A percentile compares a stretch with the other conserved stretches of the same genome.
phyloP scores from a whole-genome alignment of 2,888 invertebrate genomes.

The Heliconius cydno region DNA sequence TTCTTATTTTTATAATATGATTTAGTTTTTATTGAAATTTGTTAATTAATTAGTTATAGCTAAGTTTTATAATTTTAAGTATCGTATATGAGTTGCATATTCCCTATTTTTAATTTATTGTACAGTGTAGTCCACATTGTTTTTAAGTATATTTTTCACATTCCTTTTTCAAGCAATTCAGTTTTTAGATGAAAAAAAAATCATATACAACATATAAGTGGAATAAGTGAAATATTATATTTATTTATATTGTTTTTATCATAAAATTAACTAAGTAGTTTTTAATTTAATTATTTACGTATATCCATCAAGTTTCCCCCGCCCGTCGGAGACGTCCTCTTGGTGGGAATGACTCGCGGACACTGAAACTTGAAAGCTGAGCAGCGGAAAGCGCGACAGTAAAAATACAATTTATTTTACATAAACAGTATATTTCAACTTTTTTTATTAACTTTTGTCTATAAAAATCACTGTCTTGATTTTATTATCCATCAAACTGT shows the following conservation, averaged over 20 bases:
- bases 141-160: not conserved
- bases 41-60: not conserved
- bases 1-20: not conserved
- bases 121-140: not conserved
- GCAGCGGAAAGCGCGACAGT: not conserved
- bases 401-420: not conserved
- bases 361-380: slow-evolving; percentile 6
- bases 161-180: not conserved
- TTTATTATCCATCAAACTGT: slow-evolving; percentile 8
- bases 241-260: not conserved
- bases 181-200: too few relatives aligned
- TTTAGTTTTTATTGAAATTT: not conserved
- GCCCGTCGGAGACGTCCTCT: slow-evolving; percentile 17
- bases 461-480: not conserved
- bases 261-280: not conserved
- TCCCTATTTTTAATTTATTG: not conserved
- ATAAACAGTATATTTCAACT: not conserved
- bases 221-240: not conserved
- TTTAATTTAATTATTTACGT: not conserved
- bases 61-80: not conserved
- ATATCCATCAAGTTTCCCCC: slow-evolving; percentile 6
- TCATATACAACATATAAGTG: not conserved
- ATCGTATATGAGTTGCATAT: slow-evolving; percentile 1
- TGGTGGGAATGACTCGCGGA: not conserved
- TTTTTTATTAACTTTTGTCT: not conserved